These are phyloP conservation scores for Ormia ochracea DNA, from an alignment of 2,888 invertebrate species.

Conservation along the genomic window DNA sequence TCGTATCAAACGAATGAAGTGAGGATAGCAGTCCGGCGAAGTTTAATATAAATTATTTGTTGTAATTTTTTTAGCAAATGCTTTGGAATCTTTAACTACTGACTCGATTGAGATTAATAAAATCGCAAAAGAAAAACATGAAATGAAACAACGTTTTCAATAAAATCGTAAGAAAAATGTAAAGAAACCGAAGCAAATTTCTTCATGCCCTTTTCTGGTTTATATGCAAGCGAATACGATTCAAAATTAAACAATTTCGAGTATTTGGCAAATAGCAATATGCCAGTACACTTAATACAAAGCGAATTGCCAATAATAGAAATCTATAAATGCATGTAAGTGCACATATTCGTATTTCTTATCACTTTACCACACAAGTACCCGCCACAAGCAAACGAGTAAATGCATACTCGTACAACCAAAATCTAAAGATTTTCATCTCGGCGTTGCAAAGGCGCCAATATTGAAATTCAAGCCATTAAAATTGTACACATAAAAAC, in stretches of 20 bases:
- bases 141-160: not conserved
- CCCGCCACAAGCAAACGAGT: conserved; percentile 29
- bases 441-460: conserved; percentile 31
- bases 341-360: conserved; percentile 51
- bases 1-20: too few species aligned
- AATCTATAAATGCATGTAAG: not conserved
- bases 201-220: not conserved
- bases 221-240: conserved; percentile 28
- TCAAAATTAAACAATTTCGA: conserved; percentile 50
- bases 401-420: not conserved
- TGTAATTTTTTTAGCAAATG: too few species aligned
- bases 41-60: too few species aligned
- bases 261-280: conserved; percentile 60
- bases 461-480: conserved; percentile 51
- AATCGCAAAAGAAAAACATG: not conserved
- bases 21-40: too few species aligned
- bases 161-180: too few species aligned
- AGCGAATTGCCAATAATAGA: conserved; percentile 43
- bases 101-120: too few species aligned
- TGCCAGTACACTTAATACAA: conserved; percentile 40
- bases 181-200: conserved; percentile 1
- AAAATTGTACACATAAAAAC: conserved; percentile 14
- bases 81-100: too few species aligned
- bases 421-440: not conserved
- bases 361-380: conserved; percentile 58